Conservation (phyloP, 2,888 invertebrate species). For the Ochropacha duplaris region DNA sequence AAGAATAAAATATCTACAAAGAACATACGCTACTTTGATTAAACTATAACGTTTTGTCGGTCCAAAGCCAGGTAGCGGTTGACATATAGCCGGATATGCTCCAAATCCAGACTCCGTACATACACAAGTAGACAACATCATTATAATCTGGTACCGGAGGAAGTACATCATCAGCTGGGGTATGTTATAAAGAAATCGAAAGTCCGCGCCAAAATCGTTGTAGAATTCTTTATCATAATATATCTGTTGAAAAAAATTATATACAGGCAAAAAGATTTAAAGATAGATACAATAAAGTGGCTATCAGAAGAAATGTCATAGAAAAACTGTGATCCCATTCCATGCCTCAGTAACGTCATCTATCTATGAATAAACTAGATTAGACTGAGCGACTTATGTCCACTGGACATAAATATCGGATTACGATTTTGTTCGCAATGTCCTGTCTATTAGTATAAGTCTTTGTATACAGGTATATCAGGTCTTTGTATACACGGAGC, state of each 20-base stretch:
- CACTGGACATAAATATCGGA: too few species aligned
- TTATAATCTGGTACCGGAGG: slow-evolving; percentile 88
- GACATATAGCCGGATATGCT: slow-evolving; percentile 88
- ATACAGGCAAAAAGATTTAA: too few species aligned
- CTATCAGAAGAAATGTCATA: too few species aligned
- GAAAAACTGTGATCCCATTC: too few species aligned
- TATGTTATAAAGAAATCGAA: slow-evolving; percentile 89
- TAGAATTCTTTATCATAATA: slow-evolving; percentile 86
- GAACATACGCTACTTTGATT: slow-evolving; percentile 50
- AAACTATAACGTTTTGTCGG: slow-evolving; percentile 84
- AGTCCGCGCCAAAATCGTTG: slow-evolving; percentile 83
- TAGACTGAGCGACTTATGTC: too few species aligned
- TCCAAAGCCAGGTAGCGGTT: slow-evolving; percentile 89
- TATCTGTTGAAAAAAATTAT: slow-evolving; percentile 81
- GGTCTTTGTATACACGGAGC: too few species aligned
- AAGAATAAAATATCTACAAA: neutral
- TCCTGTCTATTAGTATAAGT: too few species aligned
- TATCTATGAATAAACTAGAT: too few species aligned
- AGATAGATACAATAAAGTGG: too few species aligned
- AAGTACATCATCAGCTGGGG: slow-evolving; percentile 90
- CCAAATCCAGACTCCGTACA: slow-evolving; percentile 93
- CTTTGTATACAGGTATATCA: too few species aligned
- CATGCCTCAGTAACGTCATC: too few species aligned
- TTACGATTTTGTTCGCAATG: too few species aligned
- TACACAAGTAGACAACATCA: slow-evolving; percentile 90